phyloP scores from a whole-genome alignment of 1,140 invertebrate species.

The Eufriesea mexicana region DNA sequence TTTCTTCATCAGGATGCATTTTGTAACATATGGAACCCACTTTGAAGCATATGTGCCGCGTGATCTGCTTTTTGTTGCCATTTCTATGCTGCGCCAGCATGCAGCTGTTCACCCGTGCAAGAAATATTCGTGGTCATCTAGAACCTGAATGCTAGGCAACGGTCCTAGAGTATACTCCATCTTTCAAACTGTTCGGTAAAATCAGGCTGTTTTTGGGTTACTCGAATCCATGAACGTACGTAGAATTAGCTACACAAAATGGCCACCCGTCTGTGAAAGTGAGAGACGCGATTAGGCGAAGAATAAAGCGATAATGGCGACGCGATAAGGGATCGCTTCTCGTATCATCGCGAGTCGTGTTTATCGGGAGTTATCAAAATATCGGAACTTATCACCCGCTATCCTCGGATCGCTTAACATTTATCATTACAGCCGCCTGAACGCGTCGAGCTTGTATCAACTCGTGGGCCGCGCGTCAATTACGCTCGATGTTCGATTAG shows the following conservation, averaged over 20 bases:
- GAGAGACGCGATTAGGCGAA: too few relatives aligned
- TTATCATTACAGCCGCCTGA: neutral
- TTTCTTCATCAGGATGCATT: too few relatives aligned
- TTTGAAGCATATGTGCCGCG: neutral
- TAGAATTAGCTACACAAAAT: neutral
- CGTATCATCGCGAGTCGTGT: neutral
- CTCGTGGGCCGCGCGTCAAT: neutral
- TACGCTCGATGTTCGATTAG: conserved; percentile 21
- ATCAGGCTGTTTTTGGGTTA: too few relatives aligned
- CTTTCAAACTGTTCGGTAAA: too few relatives aligned
- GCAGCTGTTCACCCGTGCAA: neutral
- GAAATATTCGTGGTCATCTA: neutral
- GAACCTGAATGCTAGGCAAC: neutral
- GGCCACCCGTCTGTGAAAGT: too few relatives aligned
- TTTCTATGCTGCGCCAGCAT: neutral
- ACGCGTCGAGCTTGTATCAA: neutral
- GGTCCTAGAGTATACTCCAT: too few relatives aligned
- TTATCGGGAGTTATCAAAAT: neutral
- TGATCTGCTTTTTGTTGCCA: neutral
- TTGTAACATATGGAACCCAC: neutral
- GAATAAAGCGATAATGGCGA: too few relatives aligned
- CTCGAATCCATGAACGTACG: neutral
- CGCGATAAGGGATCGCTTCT: too few relatives aligned
- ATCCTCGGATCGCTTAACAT: conserved; percentile 1
- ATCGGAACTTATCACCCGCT: neutral